Conservation (phyloP, 2,113 vertebrate genomes). For the Suncus etruscus region DNA sequence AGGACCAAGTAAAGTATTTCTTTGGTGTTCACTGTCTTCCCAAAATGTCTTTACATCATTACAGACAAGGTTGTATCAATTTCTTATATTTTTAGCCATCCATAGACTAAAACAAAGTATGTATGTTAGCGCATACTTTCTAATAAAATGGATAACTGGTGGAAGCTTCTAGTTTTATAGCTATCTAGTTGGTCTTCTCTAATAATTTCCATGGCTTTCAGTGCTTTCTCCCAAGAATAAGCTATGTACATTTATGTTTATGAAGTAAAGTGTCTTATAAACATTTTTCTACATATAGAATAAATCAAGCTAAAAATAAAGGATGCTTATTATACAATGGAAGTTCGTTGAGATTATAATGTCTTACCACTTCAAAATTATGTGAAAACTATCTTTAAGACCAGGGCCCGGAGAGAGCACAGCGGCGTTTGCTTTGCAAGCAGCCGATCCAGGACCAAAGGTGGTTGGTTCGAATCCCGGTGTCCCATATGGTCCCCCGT, state of each 20-base stretch:
- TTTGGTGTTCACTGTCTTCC: not conserved
- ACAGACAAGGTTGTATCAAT: constrained; percentile 2
- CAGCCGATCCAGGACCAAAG: no score
- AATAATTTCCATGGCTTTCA: not conserved
- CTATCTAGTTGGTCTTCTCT: constrained; percentile 28
- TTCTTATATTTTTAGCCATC: constrained; percentile 26
- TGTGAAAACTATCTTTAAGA: constrained; percentile 42
- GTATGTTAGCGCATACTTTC: not conserved
- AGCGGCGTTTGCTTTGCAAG: no score
- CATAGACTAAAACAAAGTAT: constrained; percentile 45
- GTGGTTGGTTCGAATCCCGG: no score
- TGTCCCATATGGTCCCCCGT: no score
- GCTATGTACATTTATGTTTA: constrained; percentile 31
- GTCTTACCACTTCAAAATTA: constrained; percentile 29
- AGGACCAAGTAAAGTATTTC: not conserved
- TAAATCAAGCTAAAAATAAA: constrained; percentile 42
- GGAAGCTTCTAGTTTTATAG: not conserved
- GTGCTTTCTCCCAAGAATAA: not conserved
- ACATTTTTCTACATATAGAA: constrained; percentile 28
- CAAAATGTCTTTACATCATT: constrained; percentile 22
- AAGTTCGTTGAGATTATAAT: constrained; percentile 37
- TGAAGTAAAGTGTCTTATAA: not conserved
- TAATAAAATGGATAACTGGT: constrained; percentile 23
- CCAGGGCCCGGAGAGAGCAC: not conserved
- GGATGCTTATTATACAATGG: not conserved